phyloP scores from a whole-genome alignment of 2,113 vertebrate genomes.

The Podilymbus podiceps region DNA sequence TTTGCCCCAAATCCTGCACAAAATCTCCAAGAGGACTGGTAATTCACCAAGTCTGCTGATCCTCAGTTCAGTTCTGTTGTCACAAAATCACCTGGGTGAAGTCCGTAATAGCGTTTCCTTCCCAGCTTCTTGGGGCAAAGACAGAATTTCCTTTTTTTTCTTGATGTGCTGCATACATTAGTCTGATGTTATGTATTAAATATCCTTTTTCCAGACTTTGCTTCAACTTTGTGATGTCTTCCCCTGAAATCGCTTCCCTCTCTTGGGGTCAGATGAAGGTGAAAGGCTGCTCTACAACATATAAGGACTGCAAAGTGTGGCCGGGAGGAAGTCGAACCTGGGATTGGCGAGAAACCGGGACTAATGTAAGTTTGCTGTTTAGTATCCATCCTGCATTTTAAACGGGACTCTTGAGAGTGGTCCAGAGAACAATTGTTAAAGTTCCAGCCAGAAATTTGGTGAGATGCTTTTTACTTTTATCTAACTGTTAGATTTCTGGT shows the following conservation, averaged over 20 bases:
- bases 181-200: conserved; percentile 8
- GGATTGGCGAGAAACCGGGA: conserved; percentile 97
- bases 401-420: background rate
- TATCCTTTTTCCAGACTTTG: conserved; percentile 61
- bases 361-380: conserved; percentile 79
- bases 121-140: background rate
- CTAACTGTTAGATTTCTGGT: background rate
- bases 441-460: background rate
- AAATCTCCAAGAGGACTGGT: background rate
- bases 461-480: background rate
- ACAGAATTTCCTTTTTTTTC: background rate
- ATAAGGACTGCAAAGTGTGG: conserved; percentile 99
- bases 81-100: background rate
- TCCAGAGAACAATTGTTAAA: background rate
- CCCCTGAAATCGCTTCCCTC: conserved; percentile 88
- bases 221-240: conserved; percentile 77
- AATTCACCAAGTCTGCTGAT: background rate
- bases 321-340: conserved; percentile 91
- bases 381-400: background rate
- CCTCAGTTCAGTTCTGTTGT: background rate
- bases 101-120: background rate
- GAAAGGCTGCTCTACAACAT: conserved; percentile 80
- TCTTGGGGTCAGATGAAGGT: conserved; percentile 96
- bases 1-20: background rate
- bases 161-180: background rate